Percentiles rank a stretch among this genome's conserved stretches.
Conservation (phyloP, 2,888 invertebrate species). For the Argyra leucocephala region DNA sequence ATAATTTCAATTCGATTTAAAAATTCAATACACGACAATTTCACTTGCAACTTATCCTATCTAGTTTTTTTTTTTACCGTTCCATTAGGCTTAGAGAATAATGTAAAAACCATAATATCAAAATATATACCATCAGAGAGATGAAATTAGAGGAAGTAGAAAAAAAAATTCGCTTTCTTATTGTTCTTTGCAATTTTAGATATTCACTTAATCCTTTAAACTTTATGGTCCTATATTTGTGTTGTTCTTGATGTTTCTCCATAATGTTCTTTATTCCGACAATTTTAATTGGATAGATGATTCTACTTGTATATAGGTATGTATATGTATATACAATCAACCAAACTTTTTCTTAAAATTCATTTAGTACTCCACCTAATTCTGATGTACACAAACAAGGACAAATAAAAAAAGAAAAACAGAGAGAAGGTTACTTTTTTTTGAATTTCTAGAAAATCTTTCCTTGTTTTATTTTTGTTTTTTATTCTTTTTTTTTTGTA, state of each 20-base stretch:
- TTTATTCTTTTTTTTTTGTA: too few species aligned
- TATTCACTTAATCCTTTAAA: constrained; percentile 2
- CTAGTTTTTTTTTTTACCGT: background rate
- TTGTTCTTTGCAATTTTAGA: background rate
- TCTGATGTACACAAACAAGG: too few species aligned
- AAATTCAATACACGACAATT: background rate
- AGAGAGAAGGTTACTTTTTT: too few species aligned
- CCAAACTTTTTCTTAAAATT: background rate
- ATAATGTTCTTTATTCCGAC: background rate
- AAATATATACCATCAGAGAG: too few species aligned
- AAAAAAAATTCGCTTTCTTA: background rate
- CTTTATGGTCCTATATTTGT: background rate
- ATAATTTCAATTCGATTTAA: background rate
- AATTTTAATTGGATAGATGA: constrained; percentile 1
- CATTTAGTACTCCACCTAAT: background rate
- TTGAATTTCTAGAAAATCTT: too few species aligned
- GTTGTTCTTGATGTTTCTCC: background rate
- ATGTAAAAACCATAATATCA: too few species aligned
- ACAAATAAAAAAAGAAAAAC: too few species aligned
- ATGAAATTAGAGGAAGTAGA: background rate
- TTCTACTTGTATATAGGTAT: too few species aligned
- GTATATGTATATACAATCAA: too few species aligned
- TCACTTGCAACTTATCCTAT: background rate
- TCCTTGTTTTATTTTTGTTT: too few species aligned
- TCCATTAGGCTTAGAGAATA: background rate